Evolutionary conservation across 2,797 vertebrate genomes (phyloP).

Genomic region (Ciconia nigra): DNA sequence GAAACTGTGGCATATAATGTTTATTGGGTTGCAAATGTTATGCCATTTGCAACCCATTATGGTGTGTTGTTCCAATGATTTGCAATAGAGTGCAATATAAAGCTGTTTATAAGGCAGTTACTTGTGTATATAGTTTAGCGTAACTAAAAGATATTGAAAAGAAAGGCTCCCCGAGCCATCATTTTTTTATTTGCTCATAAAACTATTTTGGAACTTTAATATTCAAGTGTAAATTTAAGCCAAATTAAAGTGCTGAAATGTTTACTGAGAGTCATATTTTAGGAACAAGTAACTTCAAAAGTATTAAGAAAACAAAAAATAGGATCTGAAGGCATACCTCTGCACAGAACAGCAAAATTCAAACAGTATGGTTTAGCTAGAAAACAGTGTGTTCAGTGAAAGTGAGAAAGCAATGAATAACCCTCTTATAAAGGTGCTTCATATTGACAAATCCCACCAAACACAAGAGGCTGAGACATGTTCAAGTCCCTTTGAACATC

Average conservation of each 20-base stretch:
- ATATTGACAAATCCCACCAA: neutral
- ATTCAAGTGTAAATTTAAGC: conserved; percentile 5
- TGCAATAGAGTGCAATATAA: neutral
- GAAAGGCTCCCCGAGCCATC: neutral
- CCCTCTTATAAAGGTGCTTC: neutral
- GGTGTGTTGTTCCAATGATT: neutral
- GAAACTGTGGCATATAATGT: neutral
- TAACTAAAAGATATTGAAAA: conserved; percentile 26
- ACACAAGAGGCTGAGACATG: neutral
- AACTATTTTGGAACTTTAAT: conserved; percentile 39
- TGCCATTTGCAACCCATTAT: neutral
- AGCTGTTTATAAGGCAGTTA: conserved; percentile 36
- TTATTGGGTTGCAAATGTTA: too few relatives aligned
- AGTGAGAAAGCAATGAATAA: conserved; percentile 11
- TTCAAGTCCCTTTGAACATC: neutral
- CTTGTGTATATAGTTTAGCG: neutral
- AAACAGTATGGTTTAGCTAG: neutral
- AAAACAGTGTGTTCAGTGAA: neutral
- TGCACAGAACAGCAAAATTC: conserved; percentile 1
- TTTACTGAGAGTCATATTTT: conserved; percentile 44
- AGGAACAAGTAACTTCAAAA: conserved; percentile 48
- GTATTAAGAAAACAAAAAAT: conserved; percentile 42
- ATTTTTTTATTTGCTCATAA: conserved; percentile 11
- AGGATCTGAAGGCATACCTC: neutral
- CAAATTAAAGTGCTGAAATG: conserved; percentile 43